phyloP scores from a whole-genome alignment of 2,888 invertebrate species.

The Drosophila kambysellisi region DNA sequence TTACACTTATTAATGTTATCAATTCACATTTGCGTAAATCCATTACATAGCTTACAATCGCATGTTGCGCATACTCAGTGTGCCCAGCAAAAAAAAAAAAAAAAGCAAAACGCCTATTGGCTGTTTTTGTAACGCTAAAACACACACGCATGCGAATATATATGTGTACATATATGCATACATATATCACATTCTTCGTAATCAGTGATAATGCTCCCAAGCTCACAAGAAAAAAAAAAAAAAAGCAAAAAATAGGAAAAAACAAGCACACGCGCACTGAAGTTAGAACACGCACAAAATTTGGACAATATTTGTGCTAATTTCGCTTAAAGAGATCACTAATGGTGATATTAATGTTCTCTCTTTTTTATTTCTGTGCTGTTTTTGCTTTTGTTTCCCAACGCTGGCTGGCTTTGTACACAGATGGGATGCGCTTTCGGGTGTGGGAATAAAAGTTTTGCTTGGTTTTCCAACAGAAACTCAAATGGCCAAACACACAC shows the following conservation, averaged over 20 bases:
- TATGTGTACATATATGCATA: slow-evolving; percentile 16
- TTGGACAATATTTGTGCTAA: slow-evolving; percentile 64
- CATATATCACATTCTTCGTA: slow-evolving; percentile 50
- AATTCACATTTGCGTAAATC: slow-evolving; percentile 5
- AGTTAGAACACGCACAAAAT: slow-evolving; percentile 47
- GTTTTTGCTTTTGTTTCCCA: not conserved
- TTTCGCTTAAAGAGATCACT: slow-evolving; percentile 46
- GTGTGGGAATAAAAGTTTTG: slow-evolving; percentile 14
- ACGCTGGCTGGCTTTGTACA: not conserved
- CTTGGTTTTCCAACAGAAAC: slow-evolving; percentile 54
- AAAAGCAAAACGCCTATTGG: slow-evolving; percentile 2
- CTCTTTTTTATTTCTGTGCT: slow-evolving; percentile 3
- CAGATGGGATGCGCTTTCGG: slow-evolving; percentile 6
- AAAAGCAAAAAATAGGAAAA: not conserved
- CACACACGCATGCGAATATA: slow-evolving; percentile 3
- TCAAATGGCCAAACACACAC: slow-evolving; percentile 29
- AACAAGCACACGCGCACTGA: slow-evolving; percentile 17
- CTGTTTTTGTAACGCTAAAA: slow-evolving; percentile 35
- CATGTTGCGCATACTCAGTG: slow-evolving; percentile 67
- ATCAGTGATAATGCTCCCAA: slow-evolving; percentile 61
- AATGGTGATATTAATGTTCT: slow-evolving; percentile 19
- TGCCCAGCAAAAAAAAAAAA: slow-evolving; percentile 4
- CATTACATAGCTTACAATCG: slow-evolving; percentile 2
- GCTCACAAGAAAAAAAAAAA: slow-evolving; percentile 35
- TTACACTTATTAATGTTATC: not conserved